A percentile compares a stretch with the other conserved stretches of the same genome.
phyloP scores from a whole-genome alignment of 2,113 vertebrate genomes.

The Motacilla alba region DNA sequence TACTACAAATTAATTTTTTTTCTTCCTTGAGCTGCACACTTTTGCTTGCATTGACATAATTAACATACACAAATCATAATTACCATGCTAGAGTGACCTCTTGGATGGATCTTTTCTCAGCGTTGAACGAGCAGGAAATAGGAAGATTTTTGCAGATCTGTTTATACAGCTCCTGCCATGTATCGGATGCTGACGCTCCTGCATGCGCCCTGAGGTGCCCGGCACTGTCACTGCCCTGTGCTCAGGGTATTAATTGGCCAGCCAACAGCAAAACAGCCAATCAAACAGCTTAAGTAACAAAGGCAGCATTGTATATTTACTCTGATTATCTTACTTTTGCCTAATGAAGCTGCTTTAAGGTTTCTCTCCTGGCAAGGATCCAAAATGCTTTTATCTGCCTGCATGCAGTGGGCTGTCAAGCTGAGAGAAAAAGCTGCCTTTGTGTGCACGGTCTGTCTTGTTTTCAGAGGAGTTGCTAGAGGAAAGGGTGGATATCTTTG shows the following conservation, averaged over 20 bases:
- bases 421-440: conserved; percentile 49
- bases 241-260: conserved; percentile 52
- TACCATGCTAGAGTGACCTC: conserved; percentile 48
- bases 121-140: neutral
- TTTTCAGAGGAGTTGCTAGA: neutral
- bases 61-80: conserved; percentile 61
- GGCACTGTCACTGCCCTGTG: conserved; percentile 27
- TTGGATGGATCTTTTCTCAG: neutral
- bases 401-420: conserved; percentile 46
- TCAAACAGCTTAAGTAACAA: conserved; percentile 62
- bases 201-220: neutral
- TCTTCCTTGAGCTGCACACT: neutral
- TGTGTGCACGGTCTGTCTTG: conserved; percentile 25
- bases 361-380: conserved; percentile 55
- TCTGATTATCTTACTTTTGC: conserved; percentile 68
- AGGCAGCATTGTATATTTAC: conserved; percentile 60
- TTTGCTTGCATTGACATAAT: conserved; percentile 46
- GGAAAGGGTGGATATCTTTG: neutral
- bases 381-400: conserved; percentile 63
- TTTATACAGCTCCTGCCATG: conserved; percentile 4
- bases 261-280: conserved; percentile 36
- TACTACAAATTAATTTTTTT: conserved; percentile 45
- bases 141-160: neutral
- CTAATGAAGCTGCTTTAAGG: conserved; percentile 67
- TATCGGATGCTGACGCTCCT: neutral